These are phyloP conservation scores for Hylaeus anthracinus DNA, from an alignment of 1,140 invertebrate genomes.

Conservation along the genomic window DNA sequence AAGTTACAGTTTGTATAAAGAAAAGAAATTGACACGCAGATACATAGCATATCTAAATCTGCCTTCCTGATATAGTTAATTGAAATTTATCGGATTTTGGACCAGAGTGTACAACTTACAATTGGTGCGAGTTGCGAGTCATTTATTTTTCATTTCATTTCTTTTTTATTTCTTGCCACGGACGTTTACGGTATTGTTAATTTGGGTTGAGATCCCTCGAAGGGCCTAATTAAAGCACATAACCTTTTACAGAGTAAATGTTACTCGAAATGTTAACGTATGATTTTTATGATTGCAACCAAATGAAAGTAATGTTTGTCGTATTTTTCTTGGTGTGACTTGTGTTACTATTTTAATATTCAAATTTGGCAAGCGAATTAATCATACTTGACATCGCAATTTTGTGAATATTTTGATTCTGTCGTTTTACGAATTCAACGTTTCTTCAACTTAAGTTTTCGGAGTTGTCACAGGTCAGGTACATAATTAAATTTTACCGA, in stretches of 20 bases:
- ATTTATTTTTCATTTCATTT: slow-evolving; percentile 5
- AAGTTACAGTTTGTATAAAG: slow-evolving; percentile 63
- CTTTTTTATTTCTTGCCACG: background rate
- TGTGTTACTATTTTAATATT: slow-evolving; percentile 18
- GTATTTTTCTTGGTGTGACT: background rate
- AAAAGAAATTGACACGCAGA: slow-evolving; percentile 60
- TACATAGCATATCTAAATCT: slow-evolving; percentile 66
- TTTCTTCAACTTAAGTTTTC: slow-evolving; percentile 9
- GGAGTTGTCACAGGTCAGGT: background rate
- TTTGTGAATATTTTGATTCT: background rate
- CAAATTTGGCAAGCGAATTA: background rate
- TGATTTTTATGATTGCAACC: slow-evolving; percentile 16
- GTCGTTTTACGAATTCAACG: slow-evolving; percentile 14
- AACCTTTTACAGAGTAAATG: slow-evolving; percentile 5
- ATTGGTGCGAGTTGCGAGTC: background rate
- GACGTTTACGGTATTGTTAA: background rate
- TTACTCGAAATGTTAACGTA: background rate
- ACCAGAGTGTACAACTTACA: slow-evolving; percentile 47
- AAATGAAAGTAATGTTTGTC: background rate
- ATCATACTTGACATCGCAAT: background rate
- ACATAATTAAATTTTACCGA: background rate
- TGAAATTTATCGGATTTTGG: slow-evolving; percentile 44
- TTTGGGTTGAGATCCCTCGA: background rate
- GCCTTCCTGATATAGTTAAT: slow-evolving; percentile 56
- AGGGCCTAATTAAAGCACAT: slow-evolving; percentile 10